These are phyloP conservation scores for Pycnonotus jocosus DNA, from an alignment of 2,113 vertebrate species.

Conservation along the genomic window DNA sequence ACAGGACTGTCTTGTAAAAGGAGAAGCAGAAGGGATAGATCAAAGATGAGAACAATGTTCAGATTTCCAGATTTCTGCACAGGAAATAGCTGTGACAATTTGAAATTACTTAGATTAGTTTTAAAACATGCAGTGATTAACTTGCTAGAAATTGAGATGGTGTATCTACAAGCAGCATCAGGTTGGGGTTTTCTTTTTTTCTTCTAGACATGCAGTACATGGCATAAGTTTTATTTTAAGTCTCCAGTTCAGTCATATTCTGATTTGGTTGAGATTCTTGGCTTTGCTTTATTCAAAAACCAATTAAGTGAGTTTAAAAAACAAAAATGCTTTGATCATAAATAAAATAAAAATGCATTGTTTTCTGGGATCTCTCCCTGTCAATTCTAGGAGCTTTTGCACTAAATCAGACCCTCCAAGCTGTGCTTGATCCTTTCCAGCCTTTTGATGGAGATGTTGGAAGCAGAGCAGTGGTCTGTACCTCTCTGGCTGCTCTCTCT, in stretches of 20 bases:
- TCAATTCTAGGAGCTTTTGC: background rate
- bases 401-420: background rate
- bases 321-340: background rate
- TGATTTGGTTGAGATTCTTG: background rate
- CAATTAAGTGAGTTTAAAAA: background rate
- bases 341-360: background rate
- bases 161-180: background rate
- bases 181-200: background rate
- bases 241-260: background rate
- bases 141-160: background rate
- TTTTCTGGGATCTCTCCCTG: background rate
- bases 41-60: background rate
- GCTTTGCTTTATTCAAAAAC: background rate
- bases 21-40: background rate
- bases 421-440: background rate
- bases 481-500: conserved; percentile 81
- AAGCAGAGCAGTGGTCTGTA: conserved; percentile 21
- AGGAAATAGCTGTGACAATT: background rate
- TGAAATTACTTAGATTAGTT: background rate
- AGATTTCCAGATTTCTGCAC: background rate
- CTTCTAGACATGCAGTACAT: background rate
- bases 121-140: background rate
- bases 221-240: background rate
- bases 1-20: background rate
- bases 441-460: background rate